Conservation (phyloP, 1,140 invertebrate species). For the Pogonomyrmex californicus region DNA sequence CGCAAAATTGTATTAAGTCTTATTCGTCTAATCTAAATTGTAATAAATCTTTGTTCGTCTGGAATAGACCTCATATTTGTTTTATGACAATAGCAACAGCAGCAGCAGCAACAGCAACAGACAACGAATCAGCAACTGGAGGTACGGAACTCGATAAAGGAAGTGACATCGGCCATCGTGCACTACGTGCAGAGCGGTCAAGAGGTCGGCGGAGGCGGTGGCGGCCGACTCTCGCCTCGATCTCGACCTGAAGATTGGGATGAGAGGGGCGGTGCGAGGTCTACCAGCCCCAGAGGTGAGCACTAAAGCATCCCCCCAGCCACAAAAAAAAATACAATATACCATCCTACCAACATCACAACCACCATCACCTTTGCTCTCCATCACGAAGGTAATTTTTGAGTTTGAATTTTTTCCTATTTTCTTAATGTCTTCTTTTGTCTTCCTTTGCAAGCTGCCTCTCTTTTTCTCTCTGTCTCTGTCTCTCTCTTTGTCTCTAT, state of each 20-base stretch:
- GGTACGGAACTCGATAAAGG: constrained; percentile 96
- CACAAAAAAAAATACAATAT: constrained; percentile 77
- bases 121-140: constrained; percentile 90
- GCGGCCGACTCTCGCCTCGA: constrained; percentile 84
- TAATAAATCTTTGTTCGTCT: background rate
- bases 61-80: background rate
- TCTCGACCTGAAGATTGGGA: constrained; percentile 84
- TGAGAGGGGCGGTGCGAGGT: constrained; percentile 85
- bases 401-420: constrained; percentile 79
- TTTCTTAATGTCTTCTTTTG: constrained; percentile 77
- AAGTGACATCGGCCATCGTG: constrained; percentile 97
- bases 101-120: constrained; percentile 78
- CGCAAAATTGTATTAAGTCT: too few relatives aligned
- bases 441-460: constrained; percentile 75
- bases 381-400: constrained; percentile 85
- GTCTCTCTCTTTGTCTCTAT: constrained; percentile 61
- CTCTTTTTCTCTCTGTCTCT: constrained; percentile 65
- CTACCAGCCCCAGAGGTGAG: constrained; percentile 87
- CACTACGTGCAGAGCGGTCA: constrained; percentile 94
- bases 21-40: too few relatives aligned
- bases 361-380: constrained; percentile 84
- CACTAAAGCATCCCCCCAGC: constrained; percentile 83
- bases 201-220: constrained; percentile 85
- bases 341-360: constrained; percentile 81
- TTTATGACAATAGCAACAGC: constrained; percentile 76